Conservation (phyloP, 2,113 vertebrate genomes). For the Nothocercus nigrocapillus region DNA sequence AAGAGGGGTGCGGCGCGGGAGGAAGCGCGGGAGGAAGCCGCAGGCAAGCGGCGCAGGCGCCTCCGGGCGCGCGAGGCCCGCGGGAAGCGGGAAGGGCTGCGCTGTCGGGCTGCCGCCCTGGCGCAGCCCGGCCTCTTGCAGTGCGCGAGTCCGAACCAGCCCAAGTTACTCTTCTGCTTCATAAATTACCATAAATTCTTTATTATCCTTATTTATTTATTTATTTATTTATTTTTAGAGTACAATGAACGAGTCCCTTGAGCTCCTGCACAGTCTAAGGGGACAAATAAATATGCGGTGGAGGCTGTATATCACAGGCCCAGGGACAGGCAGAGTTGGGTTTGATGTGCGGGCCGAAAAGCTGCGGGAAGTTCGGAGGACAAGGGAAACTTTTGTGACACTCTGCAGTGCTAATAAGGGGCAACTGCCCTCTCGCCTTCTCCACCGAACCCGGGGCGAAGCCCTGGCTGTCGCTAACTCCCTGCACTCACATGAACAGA, state of each 20-base stretch:
- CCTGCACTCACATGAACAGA: not conserved
- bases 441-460: not conserved
- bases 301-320: not conserved
- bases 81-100: no score
- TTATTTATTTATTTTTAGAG: not conserved
- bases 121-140: not conserved
- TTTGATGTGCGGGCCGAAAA: not conserved
- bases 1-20: not conserved
- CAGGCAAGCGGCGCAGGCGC: not conserved
- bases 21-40: not conserved
- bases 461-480: not conserved
- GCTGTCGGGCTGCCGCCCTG: accelerated
- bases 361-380: not conserved
- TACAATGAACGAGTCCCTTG: not conserved
- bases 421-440: not conserved
- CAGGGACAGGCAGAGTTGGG: accelerated
- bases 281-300: not conserved
- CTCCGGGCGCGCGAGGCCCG: not conserved
- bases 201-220: not conserved
- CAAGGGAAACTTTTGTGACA: not conserved
- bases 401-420: not conserved
- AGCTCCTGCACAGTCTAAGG: not conserved
- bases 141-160: not conserved
- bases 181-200: not conserved
- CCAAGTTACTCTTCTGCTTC: not conserved